phyloP scores from a whole-genome alignment of 2,888 invertebrate genomes.

The Limnephilus lunatus region DNA sequence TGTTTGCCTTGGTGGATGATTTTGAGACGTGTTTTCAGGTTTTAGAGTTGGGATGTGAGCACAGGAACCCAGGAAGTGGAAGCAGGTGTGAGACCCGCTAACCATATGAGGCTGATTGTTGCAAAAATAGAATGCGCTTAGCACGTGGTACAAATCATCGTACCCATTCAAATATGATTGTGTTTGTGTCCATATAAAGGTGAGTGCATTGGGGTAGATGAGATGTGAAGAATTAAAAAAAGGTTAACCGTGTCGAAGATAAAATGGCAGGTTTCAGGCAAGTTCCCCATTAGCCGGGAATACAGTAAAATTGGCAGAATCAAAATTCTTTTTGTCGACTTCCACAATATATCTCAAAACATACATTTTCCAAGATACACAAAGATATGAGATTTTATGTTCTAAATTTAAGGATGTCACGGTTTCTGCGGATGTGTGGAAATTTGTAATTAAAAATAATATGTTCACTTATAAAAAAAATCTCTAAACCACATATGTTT shows the following conservation, averaged over 20 bases:
- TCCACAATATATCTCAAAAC: not conserved
- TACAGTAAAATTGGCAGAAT: not conserved
- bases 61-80: constrained; percentile 49
- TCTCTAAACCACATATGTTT: not conserved
- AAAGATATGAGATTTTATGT: too few species aligned
- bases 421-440: too few species aligned
- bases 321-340: not conserved
- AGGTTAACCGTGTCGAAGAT: not conserved
- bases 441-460: not conserved
- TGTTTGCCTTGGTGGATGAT: not conserved
- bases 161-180: not conserved
- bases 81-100: constrained; percentile 51
- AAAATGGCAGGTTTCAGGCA: constrained; percentile 36
- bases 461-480: not conserved
- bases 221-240: constrained; percentile 14
- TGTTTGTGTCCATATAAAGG: not conserved
- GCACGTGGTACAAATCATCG: constrained; percentile 52
- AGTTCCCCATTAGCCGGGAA: not conserved
- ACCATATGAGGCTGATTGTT: constrained; percentile 55
- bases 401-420: too few species aligned
- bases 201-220: constrained; percentile 5
- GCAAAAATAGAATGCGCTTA: constrained; percentile 53
- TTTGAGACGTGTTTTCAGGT: not conserved
- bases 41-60: not conserved
- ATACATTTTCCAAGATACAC: too few species aligned